Evolutionary conservation across 2,113 vertebrate genomes (phyloP).

Genomic region (Triplophysa siluroides): DNA sequence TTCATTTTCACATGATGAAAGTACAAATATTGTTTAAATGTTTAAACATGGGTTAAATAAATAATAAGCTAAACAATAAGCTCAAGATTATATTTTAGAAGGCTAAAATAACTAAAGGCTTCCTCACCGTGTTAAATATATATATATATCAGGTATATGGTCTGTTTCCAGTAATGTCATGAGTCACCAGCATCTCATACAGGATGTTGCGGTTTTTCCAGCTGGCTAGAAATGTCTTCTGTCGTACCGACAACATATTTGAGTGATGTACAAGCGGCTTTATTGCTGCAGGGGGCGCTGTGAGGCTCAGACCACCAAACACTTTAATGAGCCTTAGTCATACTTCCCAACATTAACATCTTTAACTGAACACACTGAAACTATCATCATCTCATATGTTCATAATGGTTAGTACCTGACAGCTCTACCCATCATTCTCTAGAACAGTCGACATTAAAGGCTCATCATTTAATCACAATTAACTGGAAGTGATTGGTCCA

Average conservation of each 20-base stretch:
- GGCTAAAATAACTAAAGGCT: too few relatives aligned
- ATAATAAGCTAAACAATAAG: too few relatives aligned
- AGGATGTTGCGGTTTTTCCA: not conserved
- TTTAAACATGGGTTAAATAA: too few relatives aligned
- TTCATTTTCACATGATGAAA: too few relatives aligned
- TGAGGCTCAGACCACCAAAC: not conserved
- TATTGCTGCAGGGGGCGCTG: not conserved
- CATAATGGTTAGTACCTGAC: too few relatives aligned
- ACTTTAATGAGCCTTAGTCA: not conserved
- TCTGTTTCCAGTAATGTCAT: conserved; percentile 24
- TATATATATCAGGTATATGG: not conserved
- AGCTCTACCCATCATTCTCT: not conserved
- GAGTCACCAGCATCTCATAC: conserved; percentile 27
- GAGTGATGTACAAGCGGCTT: too few relatives aligned
- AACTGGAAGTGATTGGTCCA: not conserved
- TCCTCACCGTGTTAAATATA: not conserved
- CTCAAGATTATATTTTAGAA: too few relatives aligned
- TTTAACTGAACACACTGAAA: not conserved
- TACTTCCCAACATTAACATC: not conserved
- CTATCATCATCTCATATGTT: not conserved
- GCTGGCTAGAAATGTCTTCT: not conserved
- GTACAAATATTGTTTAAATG: not conserved
- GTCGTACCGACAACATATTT: not conserved
- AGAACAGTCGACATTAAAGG: not conserved
- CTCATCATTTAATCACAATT: not conserved